These are phyloP conservation scores for Crotalus horridus DNA, from an alignment of 2,113 vertebrate species.

Conservation along the genomic window DNA sequence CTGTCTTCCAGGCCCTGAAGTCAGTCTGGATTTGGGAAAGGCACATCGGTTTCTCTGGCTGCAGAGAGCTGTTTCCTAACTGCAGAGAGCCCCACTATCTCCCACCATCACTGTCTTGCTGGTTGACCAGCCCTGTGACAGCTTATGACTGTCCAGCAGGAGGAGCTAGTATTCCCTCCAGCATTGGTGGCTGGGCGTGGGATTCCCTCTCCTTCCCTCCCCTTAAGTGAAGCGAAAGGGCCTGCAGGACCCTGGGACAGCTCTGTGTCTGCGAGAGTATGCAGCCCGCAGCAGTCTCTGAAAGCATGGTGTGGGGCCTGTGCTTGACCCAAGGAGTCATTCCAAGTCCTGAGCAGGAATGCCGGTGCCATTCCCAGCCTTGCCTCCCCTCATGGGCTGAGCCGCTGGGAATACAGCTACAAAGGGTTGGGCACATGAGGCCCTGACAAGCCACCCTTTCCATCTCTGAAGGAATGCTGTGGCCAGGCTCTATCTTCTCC, in stretches of 20 bases:
- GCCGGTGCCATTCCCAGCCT: not conserved
- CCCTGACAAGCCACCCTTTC: not conserved
- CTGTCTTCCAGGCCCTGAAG: not conserved
- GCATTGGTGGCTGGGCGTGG: not conserved
- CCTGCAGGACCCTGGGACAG: not conserved
- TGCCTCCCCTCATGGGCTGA: not conserved
- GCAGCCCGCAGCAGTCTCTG: not conserved
- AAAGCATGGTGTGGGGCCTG: not conserved
- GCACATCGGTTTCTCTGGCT: not conserved
- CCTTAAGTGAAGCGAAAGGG: not conserved
- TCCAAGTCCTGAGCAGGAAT: not conserved
- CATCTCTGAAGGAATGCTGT: not conserved
- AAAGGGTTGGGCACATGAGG: too few relatives aligned
- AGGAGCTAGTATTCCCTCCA: not conserved
- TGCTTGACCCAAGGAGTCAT: not conserved
- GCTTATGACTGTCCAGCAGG: not conserved
- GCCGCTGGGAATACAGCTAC: not conserved
- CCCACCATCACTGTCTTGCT: not conserved
- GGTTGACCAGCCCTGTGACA: not conserved
- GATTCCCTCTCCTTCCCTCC: not conserved
- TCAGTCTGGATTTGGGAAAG: not conserved
- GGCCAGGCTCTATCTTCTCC: not conserved
- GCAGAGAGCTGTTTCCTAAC: not conserved
- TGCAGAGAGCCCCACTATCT: not conserved
- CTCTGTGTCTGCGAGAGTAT: not conserved